Conservation (phyloP, 2,113 vertebrate species). For the Phylloscopus whistleri region DNA sequence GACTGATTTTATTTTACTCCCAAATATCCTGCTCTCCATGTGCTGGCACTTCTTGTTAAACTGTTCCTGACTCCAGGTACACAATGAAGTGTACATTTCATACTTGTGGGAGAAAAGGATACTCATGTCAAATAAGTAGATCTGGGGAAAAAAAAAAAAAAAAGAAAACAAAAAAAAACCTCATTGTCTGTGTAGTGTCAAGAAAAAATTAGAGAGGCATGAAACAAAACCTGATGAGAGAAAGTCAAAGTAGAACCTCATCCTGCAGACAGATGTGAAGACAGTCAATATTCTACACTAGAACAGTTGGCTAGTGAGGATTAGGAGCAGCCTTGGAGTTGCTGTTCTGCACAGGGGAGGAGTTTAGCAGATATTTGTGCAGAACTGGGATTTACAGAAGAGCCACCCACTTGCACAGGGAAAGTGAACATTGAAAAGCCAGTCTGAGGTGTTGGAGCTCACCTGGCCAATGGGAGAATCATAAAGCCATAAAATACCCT, state of each 20-base stretch:
- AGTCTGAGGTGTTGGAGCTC: neutral
- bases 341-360: neutral
- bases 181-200: neutral
- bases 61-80: neutral
- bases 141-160: neutral
- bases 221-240: neutral
- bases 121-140: neutral
- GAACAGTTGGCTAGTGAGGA: neutral
- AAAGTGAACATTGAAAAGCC: neutral
- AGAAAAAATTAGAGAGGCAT: neutral
- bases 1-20: neutral
- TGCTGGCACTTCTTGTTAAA: neutral
- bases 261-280: neutral
- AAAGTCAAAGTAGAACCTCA: neutral
- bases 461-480: neutral
- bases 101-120: neutral
- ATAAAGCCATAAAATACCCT: neutral
- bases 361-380: neutral
- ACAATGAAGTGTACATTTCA: neutral
- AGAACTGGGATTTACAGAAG: neutral
- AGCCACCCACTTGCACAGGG: neutral
- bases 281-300: neutral
- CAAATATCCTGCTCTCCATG: neutral
- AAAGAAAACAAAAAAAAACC: neutral
- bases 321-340: neutral